A percentile compares a stretch with the other conserved stretches of the same genome.
Conservation (phyloP, 2,113 vertebrate genomes). For the Polypterus senegalus region DNA sequence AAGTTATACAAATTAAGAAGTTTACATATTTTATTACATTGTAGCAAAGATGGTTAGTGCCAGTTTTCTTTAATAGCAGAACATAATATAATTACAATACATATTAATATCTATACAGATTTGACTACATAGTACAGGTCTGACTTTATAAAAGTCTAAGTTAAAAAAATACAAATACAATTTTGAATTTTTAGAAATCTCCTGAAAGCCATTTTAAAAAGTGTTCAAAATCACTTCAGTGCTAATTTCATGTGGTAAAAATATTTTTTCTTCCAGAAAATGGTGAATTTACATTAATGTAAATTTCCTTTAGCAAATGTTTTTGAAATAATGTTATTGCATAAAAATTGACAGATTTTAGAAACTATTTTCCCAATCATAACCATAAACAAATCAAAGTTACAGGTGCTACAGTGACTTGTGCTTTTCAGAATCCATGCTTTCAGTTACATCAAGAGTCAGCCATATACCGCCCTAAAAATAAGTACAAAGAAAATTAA, state of each 20-base stretch:
- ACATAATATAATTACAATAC: conserved; percentile 42
- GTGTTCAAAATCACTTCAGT: conserved; percentile 77
- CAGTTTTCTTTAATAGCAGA: conserved; percentile 31
- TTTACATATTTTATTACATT: conserved; percentile 11
- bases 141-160: conserved; percentile 52
- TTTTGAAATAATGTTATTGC: conserved; percentile 10
- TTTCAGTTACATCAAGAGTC: conserved; percentile 65
- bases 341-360: conserved; percentile 16
- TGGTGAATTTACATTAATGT: conserved; percentile 28
- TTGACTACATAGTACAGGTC: conserved; percentile 25
- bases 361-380: conserved; percentile 8
- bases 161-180: conserved; percentile 48
- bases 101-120: conserved; percentile 33
- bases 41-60: conserved; percentile 53
- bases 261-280: conserved; percentile 44
- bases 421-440: conserved; percentile 24
- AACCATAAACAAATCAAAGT: conserved; percentile 15
- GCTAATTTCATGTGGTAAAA: conserved; percentile 65
- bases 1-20: conserved; percentile 5
- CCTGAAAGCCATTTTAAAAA: conserved; percentile 64
- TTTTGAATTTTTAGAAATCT: conserved; percentile 49
- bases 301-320: conserved; percentile 28
- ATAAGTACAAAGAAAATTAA: background rate
- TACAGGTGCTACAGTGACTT: conserved; percentile 27
- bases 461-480: conserved; percentile 89